Evolutionary conservation across 37 sponge, comb jelly and placozoan species (phyloP), one percentile per base, ranked within the genome.

Genomic region (Hexactinellida sp.): DNA sequence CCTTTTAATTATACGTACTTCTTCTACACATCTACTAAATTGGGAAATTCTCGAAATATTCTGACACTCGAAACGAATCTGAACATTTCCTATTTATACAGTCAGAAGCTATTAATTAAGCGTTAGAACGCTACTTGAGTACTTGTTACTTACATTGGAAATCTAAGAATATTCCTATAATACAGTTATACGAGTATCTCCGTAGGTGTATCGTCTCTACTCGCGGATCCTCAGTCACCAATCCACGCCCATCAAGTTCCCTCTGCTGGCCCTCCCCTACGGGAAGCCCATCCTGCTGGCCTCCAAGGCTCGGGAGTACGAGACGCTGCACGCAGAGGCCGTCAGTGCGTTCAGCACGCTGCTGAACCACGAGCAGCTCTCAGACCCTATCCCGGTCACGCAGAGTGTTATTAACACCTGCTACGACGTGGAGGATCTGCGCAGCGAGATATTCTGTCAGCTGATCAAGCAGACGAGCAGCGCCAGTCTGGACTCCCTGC

Each of bases 381-480:
- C 88, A 51, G 90, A 95, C 84, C 92, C 91, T 47, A 89, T 95
- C 82, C 91, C 89, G 54, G 86, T 89, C 36, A 89, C 91, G 0
- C 95, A 95, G 89, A 84, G 90, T 34, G 87, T 93, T 0, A 85
- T 95, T n/a, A 88, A 94, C 82, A 95, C 90, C 39, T 93, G 91
- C 63, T 90, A 88, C 37, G 95, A 95, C 63, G 86, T 95, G 24
- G 85, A 91, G 41, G 93, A 93, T 30, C 85, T 95, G 3, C 86
- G 92, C 36, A 85, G 87, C 23, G 95, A 94, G 90, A 91, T 97
- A 54, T 97, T 92, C 86, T 92, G 92, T 84, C 98, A 97, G 91
- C 90, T 97, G 38, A 92, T 97, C 84, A 97, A 94, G 84, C 98
- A 97, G 89, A 97, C 98, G 24, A 89, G 90, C 19, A 88, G 90